These are phyloP conservation scores for Scelioninae gen. 2 DNA, from an alignment of 2,888 invertebrate species.

Conservation along the genomic window DNA sequence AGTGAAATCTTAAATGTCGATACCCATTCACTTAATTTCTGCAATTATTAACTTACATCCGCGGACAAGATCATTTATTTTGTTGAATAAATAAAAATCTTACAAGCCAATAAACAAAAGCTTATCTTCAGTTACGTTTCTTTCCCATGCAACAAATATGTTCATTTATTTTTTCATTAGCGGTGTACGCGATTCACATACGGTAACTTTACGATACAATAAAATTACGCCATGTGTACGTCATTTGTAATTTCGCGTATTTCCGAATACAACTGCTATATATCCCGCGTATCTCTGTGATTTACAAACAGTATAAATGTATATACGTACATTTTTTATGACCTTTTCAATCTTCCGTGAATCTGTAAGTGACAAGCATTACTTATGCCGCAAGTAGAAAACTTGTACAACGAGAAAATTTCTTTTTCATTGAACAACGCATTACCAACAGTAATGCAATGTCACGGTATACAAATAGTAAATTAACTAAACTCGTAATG, in stretches of 20 bases:
- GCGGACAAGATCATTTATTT: no score
- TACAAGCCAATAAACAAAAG: no score
- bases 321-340: slow-evolving; percentile 27
- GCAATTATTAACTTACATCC: no score
- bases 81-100: no score
- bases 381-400: slow-evolving; percentile 27
- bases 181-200: neutral
- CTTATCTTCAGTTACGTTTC: no score
- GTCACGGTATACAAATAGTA: slow-evolving; percentile 49
- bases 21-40: no score
- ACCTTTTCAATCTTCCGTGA: slow-evolving; percentile 31
- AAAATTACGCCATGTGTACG: slow-evolving; percentile 9
- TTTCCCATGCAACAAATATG: no score
- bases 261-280: neutral
- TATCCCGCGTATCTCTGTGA: slow-evolving; percentile 7
- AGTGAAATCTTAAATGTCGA: no score
- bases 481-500: slow-evolving; percentile 52
- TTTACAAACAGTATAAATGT: slow-evolving; percentile 38
- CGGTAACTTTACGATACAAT: neutral
- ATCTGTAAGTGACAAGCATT: slow-evolving; percentile 38
- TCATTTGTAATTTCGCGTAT: slow-evolving; percentile 11
- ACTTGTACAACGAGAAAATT: slow-evolving; percentile 39
- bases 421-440: slow-evolving; percentile 47
- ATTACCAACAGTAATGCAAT: slow-evolving; percentile 39
- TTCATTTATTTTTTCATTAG: neutral